Evolutionary conservation across 2,888 invertebrate genomes (phyloP).

Genomic region (Malthinus seriepunctatus): DNA sequence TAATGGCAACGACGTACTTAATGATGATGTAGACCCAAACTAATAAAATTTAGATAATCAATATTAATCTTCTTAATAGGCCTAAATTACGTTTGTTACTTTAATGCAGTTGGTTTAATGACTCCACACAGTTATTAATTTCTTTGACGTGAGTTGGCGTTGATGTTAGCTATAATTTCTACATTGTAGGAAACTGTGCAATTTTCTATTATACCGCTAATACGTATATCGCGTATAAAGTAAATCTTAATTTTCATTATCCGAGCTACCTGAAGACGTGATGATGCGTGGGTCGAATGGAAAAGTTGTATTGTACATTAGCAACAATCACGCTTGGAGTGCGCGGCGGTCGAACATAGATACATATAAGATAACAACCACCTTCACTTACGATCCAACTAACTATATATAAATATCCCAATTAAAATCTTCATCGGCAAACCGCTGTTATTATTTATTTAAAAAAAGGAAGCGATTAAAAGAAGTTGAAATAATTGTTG

Average conservation of each 20-base stretch:
- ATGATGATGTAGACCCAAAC: too few relatives aligned
- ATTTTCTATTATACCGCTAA: background rate
- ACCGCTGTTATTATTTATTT: too few relatives aligned
- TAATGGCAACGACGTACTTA: too few relatives aligned
- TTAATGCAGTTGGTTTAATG: too few relatives aligned
- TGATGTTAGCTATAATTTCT: too few relatives aligned
- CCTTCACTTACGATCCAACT: constrained; percentile 37
- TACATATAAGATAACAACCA: constrained; percentile 42
- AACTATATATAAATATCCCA: constrained; percentile 28
- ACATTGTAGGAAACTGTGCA: background rate
- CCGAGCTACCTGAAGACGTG: constrained; percentile 26
- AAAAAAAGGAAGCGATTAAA: too few relatives aligned
- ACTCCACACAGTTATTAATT: too few relatives aligned
- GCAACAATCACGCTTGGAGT: constrained; percentile 43
- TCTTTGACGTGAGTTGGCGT: too few relatives aligned
- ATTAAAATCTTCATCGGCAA: constrained; percentile 4
- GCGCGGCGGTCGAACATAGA: constrained; percentile 42
- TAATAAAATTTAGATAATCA: too few relatives aligned
- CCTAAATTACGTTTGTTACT: too few relatives aligned
- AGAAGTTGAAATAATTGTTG: too few relatives aligned
- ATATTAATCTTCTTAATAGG: too few relatives aligned
- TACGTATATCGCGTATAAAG: background rate
- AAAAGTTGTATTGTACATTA: constrained; percentile 43
- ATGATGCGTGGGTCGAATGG: constrained; percentile 39
- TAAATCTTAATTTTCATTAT: constrained; percentile 4